Percentiles rank a stretch among this genome's conserved stretches.
These are phyloP conservation scores for Neomicropteryx cornuta DNA, from an alignment of 1,140 invertebrate genomes.

Conservation along the genomic window DNA sequence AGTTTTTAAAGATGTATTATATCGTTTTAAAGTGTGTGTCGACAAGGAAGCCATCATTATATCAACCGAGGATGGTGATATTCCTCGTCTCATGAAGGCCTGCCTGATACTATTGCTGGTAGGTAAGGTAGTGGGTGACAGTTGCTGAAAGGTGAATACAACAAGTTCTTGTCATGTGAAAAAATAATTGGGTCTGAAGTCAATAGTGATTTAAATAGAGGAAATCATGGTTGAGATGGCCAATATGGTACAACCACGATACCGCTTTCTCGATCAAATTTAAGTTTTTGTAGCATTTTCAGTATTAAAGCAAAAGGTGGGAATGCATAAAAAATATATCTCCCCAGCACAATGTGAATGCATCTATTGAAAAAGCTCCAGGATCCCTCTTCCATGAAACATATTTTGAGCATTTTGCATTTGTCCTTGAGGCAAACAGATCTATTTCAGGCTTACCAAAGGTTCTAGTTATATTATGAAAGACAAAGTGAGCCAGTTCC, in stretches of 20 bases:
- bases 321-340: conserved; percentile 14
- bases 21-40: no score
- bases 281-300: conserved; percentile 15
- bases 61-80: no score
- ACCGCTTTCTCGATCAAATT: conserved; percentile 15
- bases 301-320: conserved; percentile 17
- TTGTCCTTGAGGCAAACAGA: conserved; percentile 16
- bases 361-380: conserved; percentile 11
- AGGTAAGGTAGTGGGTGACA: no score
- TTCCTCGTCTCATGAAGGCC: no score
- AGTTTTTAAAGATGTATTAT: no score
- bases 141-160: no score
- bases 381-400: conserved; percentile 15
- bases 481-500: no score
- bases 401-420: conserved; percentile 16
- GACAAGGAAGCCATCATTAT: no score
- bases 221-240: conserved; percentile 13
- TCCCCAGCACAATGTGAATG: conserved; percentile 13
- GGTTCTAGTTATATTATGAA: conserved; percentile 12
- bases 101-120: no score
- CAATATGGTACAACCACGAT: conserved; percentile 17
- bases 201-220: no score
- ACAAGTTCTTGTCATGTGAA: no score
- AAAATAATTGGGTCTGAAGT: no score
- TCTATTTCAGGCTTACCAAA: conserved; percentile 15